A percentile compares a stretch with the other conserved stretches of the same genome.
phyloP scores from a whole-genome alignment of 1,140 invertebrate genomes.

The Drosophila punjabiensis region DNA sequence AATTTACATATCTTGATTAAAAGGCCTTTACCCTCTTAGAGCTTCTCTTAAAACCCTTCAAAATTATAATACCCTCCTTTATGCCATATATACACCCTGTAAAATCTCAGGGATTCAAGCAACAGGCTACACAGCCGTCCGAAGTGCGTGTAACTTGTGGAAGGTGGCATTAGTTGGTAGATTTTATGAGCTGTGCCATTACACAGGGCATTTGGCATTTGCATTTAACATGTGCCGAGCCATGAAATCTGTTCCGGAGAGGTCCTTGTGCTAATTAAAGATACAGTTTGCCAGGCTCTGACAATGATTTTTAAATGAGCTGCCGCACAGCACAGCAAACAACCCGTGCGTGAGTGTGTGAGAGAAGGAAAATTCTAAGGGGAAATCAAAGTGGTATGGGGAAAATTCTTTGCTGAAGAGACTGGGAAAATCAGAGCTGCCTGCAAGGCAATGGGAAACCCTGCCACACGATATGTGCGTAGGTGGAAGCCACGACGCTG shows the following conservation, averaged over 20 bases:
- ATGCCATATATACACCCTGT: not conserved
- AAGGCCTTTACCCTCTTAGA: too few species aligned
- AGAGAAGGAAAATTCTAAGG: slow-evolving; percentile 7
- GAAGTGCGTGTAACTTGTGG: slow-evolving; percentile 42
- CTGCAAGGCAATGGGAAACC: slow-evolving; percentile 10
- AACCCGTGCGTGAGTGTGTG: slow-evolving; percentile 1
- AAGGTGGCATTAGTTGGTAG: slow-evolving; percentile 63
- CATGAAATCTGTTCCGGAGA: slow-evolving; percentile 61
- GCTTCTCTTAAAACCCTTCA: too few species aligned
- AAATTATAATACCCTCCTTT: too few species aligned
- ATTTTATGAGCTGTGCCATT: slow-evolving; percentile 71
- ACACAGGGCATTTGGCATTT: slow-evolving; percentile 44
- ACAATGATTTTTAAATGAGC: slow-evolving; percentile 68
- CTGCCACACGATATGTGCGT: slow-evolving; percentile 32
- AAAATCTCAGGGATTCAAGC: slow-evolving; percentile 4
- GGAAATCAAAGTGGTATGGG: slow-evolving; percentile 4
- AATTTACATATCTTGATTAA: too few species aligned
- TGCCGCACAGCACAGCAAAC: slow-evolving; percentile 14
- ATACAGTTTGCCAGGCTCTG: slow-evolving; percentile 36
- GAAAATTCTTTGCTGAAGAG: slow-evolving; percentile 1
- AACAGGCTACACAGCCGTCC: slow-evolving; percentile 8
- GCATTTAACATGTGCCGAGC: slow-evolving; percentile 72
- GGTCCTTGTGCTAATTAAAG: slow-evolving; percentile 72
- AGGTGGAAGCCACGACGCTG: slow-evolving; percentile 50
- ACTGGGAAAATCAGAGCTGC: slow-evolving; percentile 17